Evolutionary conservation across 2,113 vertebrate species (phyloP), one percentile per base, ranked within the genome.

Genomic region (Lepidothrix coronata): DNA sequence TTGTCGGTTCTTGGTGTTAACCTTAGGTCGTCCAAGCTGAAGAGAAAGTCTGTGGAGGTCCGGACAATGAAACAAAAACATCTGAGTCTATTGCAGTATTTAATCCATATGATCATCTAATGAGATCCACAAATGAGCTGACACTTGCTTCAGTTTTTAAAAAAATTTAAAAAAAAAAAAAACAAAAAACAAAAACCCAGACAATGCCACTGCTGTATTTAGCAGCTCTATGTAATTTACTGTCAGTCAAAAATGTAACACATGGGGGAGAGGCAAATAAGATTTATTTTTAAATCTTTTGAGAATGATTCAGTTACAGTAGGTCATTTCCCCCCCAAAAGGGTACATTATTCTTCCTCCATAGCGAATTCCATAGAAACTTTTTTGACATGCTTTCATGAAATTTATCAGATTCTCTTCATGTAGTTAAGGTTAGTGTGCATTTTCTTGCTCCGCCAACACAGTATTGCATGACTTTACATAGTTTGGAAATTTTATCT

Each of bases 221-320:
- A 91, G 62, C 73, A 76, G 33, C 27, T 58, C 73, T 70, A 9
- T 41, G 52, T 33, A 93, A 85, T 80, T 75, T 85, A 51, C 79
- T 85, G 65, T 81, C 91, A 91, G 52, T 88, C 54, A 88, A 85
- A 88, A 93, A 85, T 28, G n/a, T 62, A 88, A 81, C 46, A 85
- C 43, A 63, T 58, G 43, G 43, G 61, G 24, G 46, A 91, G 31
- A 88, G 39, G 54, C 65, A 88, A 81, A 63, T 54, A 68, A 54
- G 65, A 63, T 85, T 37, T 88, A 84, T 84, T 88, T 95, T 66
- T 58, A 85, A 84, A 81, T 48, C 68, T 63, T 67, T 62, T 58
- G 52, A 73, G 91, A 76, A 81, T 63, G 48, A 93, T 52, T 93
- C 70, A 73, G 27, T 77, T 52, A 43, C 58, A 77, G 43, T 21